Conservation (phyloP, 2,888 invertebrate genomes). For the Diogma glabrata region DNA sequence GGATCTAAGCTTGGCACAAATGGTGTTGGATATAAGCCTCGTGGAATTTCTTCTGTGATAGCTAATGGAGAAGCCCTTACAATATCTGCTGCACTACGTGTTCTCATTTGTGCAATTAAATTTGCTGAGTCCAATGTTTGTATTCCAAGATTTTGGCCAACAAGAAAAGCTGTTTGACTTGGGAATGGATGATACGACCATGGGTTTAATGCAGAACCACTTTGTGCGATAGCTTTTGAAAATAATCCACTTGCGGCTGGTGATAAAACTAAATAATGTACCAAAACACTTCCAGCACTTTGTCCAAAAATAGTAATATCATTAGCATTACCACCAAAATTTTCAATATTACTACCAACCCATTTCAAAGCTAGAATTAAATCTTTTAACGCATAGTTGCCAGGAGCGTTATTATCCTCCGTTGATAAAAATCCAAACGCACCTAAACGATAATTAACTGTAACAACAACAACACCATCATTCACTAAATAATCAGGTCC, state of each 20-base stretch:
- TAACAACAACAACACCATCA: slow-evolving; percentile 16
- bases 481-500: slow-evolving; percentile 16
- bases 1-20: slow-evolving; percentile 16
- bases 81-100: neutral
- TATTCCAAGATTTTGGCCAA: slow-evolving; percentile 50
- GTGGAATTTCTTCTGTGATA: slow-evolving; percentile 10
- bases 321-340: slow-evolving; percentile 57
- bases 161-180: slow-evolving; percentile 43
- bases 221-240: slow-evolving; percentile 50
- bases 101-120: slow-evolving; percentile 11
- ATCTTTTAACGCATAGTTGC: slow-evolving; percentile 60
- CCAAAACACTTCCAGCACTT: slow-evolving; percentile 15
- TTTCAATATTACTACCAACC: slow-evolving; percentile 50
- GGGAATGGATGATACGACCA: slow-evolving; percentile 45
- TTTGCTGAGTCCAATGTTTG: slow-evolving; percentile 35
- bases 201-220: slow-evolving; percentile 49
- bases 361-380: slow-evolving; percentile 54
- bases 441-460: slow-evolving; percentile 17
- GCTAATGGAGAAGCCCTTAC: slow-evolving; percentile 2
- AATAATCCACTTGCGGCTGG: slow-evolving; percentile 39
- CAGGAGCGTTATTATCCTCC: slow-evolving; percentile 51
- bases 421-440: slow-evolving; percentile 57
- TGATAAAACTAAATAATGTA: slow-evolving; percentile 15
- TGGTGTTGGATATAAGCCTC: slow-evolving; percentile 13
- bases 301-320: slow-evolving; percentile 50